Base-by-base conservation (phyloP, 1,140 invertebrate species). In the Nylanderia fulva region DNA sequence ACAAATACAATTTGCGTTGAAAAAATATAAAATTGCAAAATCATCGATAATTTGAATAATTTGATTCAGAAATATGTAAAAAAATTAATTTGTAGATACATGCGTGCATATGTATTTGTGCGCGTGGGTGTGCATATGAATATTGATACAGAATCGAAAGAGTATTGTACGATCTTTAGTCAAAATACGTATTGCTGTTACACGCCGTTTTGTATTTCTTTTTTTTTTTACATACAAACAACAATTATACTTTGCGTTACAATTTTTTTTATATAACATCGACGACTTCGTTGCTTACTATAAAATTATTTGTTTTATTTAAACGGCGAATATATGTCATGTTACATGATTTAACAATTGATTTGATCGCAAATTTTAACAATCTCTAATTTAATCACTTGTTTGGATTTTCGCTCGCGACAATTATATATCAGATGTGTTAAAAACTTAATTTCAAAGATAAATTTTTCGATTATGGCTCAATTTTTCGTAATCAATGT, bases 91-190 rank as follows among this genome's bases (percentile, higher is more conserved):
- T 86, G 66, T 72, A 76, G 66, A 86, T 83, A 69, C 13, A 52
- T 83, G 9, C 69, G 27, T 63, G 42, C 56, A 33, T 66, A 58
- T 29, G 7, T 39, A 8, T 63, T 72, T 75, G 56, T 69, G 21
- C 45, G 27, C 60, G 24, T 58, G 27, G 86, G 56, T 63, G 18
- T 79, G 36, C 79, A 61, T 68, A 79, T 21, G 54, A 80, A 52
- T 58, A 85, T 64, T 63, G 64, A 85, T 88, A 60, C 42, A 71
- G 33, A 85, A 82, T 71, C 18, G 45, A 60, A 60, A 71, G 56
- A 27, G 29, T 85, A 42, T 18, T 58, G 52, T 39, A 69, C 21
- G 29, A 68, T 54, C 56, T 71, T 71, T 56, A 69, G 5, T 45
- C 56, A 58, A 82, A 29, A 60, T 42, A 82, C 4, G 18, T 82